Conservation (phyloP, 1,140 invertebrate species). For the Bombus waltoni region DNA sequence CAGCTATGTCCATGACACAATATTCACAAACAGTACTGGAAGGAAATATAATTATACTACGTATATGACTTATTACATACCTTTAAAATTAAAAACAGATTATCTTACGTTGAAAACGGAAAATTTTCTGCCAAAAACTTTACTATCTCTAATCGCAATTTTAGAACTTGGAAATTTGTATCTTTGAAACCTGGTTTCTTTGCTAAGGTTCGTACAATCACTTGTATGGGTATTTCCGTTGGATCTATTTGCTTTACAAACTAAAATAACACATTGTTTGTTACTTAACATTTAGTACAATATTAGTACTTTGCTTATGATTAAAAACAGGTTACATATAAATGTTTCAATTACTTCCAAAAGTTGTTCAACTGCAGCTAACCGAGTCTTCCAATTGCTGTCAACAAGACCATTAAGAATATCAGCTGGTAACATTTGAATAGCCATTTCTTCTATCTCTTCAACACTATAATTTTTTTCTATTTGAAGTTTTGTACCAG, state of each 20-base stretch:
- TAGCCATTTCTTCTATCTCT: conserved; percentile 88
- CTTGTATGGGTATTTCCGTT: conserved; percentile 88
- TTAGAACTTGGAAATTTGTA: conserved; percentile 96
- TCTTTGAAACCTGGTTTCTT: conserved; percentile 96
- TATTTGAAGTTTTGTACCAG: conserved; percentile 74
- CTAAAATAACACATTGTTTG: conserved; percentile 72
- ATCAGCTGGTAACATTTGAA: conserved; percentile 85
- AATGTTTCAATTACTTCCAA: conserved; percentile 79
- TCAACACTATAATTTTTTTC: conserved; percentile 83
- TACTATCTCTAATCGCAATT: conserved; percentile 90
- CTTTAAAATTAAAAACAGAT: background rate
- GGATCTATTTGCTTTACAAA: conserved; percentile 85
- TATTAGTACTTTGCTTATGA: background rate
- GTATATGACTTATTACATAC: background rate
- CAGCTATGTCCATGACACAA: conserved; percentile 90
- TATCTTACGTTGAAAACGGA: conserved; percentile 86
- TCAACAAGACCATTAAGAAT: conserved; percentile 88
- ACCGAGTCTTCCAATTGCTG: conserved; percentile 93
- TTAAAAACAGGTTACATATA: background rate
- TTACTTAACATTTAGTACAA: background rate
- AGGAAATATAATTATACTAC: conserved; percentile 26
- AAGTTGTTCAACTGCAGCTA: conserved; percentile 90
- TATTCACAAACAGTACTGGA: conserved; percentile 88
- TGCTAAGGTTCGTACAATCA: conserved; percentile 88
- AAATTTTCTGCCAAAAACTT: conserved; percentile 90